A percentile compares a stretch with the other conserved stretches of the same genome.
phyloP scores from a whole-genome alignment of 2,113 vertebrate species.

The Antechinus stuartii region DNA sequence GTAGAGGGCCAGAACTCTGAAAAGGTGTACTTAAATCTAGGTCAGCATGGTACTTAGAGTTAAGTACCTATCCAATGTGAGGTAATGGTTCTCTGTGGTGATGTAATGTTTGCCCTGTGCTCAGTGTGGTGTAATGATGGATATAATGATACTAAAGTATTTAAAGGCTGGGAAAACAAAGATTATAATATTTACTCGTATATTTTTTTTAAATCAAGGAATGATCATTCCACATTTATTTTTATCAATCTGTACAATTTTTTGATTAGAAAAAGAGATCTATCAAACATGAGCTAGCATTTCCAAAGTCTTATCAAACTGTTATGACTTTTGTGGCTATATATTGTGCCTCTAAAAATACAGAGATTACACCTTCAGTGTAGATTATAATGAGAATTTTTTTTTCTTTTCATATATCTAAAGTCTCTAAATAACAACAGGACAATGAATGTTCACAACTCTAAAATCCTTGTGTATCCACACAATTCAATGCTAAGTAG shows the following conservation, averaged over 20 bases:
- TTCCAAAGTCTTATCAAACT: not conserved
- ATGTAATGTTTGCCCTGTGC: too few relatives aligned
- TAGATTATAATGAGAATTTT: not conserved
- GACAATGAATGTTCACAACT: not conserved
- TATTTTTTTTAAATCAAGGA: not conserved
- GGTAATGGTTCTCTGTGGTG: too few relatives aligned
- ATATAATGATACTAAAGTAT: not conserved
- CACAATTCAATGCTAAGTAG: not conserved
- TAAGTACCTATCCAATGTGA: not conserved
- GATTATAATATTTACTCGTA: constrained; percentile 11
- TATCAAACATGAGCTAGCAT: not conserved
- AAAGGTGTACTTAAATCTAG: too few relatives aligned
- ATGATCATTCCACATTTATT: not conserved
- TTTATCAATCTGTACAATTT: not conserved
- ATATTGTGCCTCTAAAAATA: not conserved
- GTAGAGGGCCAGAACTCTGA: too few relatives aligned
- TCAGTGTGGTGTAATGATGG: not conserved
- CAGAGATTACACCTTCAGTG: not conserved
- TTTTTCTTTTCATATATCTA: not conserved
- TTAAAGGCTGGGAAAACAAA: not conserved
- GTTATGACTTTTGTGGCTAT: not conserved
- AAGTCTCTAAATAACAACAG: not conserved
- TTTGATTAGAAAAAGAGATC: not conserved
- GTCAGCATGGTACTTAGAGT: too few relatives aligned
- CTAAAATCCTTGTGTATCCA: not conserved